These are phyloP conservation scores for Nestor notabilis DNA, from an alignment of 2,113 vertebrate species.

Conservation along the genomic window DNA sequence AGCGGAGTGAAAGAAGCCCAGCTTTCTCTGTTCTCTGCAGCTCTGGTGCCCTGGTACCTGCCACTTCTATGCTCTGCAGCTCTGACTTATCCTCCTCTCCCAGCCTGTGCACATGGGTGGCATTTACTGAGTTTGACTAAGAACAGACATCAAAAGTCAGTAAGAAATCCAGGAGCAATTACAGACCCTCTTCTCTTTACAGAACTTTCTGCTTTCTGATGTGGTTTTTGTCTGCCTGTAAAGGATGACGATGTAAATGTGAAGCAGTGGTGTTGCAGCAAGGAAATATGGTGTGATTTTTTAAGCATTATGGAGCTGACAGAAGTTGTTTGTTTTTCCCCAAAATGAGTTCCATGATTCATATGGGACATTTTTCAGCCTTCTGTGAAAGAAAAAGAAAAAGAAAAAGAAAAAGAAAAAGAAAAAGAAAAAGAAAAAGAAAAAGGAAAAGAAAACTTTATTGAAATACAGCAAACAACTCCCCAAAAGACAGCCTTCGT, in stretches of 20 bases:
- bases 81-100: not conserved
- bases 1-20: not conserved
- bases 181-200: not conserved
- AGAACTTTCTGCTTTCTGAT: not conserved
- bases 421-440: too few species aligned
- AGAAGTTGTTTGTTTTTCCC: not conserved
- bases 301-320: not conserved
- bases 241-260: not conserved
- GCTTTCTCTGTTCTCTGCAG: not conserved
- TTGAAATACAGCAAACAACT: not conserved
- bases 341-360: not conserved
- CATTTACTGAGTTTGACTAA: not conserved
- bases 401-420: too few species aligned
- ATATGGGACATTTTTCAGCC: not conserved
- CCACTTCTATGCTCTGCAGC: not conserved
- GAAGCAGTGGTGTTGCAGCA: not conserved
- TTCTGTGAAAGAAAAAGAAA: not conserved
- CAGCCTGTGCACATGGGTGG: slow-evolving; percentile 16
- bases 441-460: not conserved
- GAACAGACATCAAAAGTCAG: slow-evolving; percentile 26
- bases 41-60: not conserved
- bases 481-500: not conserved
- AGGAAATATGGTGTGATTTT: not conserved
- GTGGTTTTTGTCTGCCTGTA: not conserved
- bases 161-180: slow-evolving; percentile 15